phyloP scores from a whole-genome alignment of 2,113 vertebrate genomes.

The Cyanoliseus patagonus region DNA sequence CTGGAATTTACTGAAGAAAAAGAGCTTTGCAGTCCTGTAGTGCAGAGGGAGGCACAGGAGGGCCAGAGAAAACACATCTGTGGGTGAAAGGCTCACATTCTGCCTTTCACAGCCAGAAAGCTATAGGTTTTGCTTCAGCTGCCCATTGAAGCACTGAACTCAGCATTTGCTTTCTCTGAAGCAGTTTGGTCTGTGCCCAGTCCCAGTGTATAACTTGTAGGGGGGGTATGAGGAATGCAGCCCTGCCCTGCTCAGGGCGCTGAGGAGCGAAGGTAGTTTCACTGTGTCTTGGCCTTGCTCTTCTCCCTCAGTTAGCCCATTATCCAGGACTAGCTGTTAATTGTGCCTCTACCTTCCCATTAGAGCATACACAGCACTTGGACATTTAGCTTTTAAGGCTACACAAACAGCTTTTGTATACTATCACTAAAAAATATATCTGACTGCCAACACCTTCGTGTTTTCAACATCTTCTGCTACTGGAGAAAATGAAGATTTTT shows the following conservation, averaged over 20 bases:
- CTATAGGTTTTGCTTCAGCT: background rate
- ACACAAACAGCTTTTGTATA: background rate
- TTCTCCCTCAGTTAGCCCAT: background rate
- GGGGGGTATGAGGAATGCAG: background rate
- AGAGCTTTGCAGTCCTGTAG: background rate
- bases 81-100: background rate
- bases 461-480: constrained; percentile 11
- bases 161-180: background rate
- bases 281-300: background rate
- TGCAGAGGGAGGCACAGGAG: background rate
- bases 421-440: background rate
- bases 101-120: constrained; percentile 6
- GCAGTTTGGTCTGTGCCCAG: background rate
- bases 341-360: background rate
- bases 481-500: background rate
- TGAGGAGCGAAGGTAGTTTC: background rate
- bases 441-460: rapidly evolving
- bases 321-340: background rate
- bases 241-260: background rate
- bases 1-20: constrained; percentile 43
- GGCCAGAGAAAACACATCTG: constrained; percentile 42
- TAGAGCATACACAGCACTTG: background rate
- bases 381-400: background rate
- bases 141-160: background rate
- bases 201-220: background rate